Evolutionary conservation across 2,888 invertebrate species (phyloP).

Genomic region (Timema cristinae): DNA sequence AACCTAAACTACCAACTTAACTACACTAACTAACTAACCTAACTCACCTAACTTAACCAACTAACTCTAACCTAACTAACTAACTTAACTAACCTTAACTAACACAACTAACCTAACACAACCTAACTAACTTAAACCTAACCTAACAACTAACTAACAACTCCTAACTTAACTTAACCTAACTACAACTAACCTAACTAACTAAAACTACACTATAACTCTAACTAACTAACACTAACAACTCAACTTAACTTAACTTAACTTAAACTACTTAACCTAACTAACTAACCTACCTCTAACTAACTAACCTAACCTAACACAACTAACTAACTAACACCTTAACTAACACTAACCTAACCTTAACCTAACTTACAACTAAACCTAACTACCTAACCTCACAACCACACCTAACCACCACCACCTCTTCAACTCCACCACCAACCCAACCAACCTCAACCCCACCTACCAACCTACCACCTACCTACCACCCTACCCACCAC

Average conservation of each 20-base stretch:
- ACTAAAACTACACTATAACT: not conserved
- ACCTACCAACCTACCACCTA: no score
- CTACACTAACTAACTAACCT: no score
- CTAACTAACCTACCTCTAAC: not conserved
- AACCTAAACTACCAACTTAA: no score
- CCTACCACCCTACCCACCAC: constrained; percentile 37
- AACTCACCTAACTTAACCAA: no score
- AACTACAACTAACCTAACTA: not conserved
- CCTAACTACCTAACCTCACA: constrained; percentile 32
- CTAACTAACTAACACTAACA: not conserved
- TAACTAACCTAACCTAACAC: constrained; percentile 23
- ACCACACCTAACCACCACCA: constrained; percentile 35
- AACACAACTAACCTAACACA: no score
- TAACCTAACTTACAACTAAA: constrained; percentile 22
- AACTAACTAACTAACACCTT: constrained; percentile 29
- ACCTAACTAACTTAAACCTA: no score
- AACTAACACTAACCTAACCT: constrained; percentile 36
- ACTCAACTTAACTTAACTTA: constrained; percentile 1
- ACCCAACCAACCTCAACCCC: constrained; percentile 36
- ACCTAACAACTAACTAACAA: no score
- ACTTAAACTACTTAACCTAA: no score
- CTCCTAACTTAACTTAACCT: constrained; percentile 4
- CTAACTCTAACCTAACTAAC: no score
- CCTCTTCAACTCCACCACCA: no score
- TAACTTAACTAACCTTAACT: no score